Conservation (phyloP, 2,113 vertebrate genomes). For the Cheilinus undulatus region DNA sequence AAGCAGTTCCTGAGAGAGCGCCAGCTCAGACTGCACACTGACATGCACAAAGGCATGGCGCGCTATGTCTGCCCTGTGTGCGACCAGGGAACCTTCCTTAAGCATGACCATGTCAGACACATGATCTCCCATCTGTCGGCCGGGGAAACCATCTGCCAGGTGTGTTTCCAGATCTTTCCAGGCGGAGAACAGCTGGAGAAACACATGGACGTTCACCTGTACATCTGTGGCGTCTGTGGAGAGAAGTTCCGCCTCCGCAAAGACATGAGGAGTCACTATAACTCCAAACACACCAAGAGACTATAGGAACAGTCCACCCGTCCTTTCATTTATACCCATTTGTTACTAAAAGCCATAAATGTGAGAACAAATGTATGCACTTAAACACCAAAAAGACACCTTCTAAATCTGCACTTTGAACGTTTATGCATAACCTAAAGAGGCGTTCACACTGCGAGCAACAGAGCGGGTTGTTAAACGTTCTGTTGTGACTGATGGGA, state of each 20-base stretch:
- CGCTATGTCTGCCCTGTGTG: slow-evolving; percentile 98
- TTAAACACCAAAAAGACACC: slow-evolving; percentile 76
- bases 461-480: background rate
- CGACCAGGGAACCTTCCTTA: slow-evolving; percentile 98
- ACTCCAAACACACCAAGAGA: slow-evolving; percentile 96
- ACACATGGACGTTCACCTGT: slow-evolving; percentile 98
- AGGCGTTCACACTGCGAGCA: slow-evolving; percentile 34
- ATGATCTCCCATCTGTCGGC: slow-evolving; percentile 98
- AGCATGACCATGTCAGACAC: slow-evolving; percentile 98
- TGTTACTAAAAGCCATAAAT: slow-evolving; percentile 79
- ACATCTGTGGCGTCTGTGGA: slow-evolving; percentile 97
- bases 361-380: slow-evolving; percentile 81
- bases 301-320: slow-evolving; percentile 58
- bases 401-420: slow-evolving; percentile 79
- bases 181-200: slow-evolving; percentile 94
- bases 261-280: slow-evolving; percentile 99
- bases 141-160: slow-evolving; percentile 98
- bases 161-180: slow-evolving; percentile 99
- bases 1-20: slow-evolving; percentile 98
- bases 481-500: background rate
- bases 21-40: slow-evolving; percentile 96
- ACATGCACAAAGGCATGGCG: slow-evolving; percentile 99
- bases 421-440: slow-evolving; percentile 63
- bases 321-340: slow-evolving; percentile 3
- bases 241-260: slow-evolving; percentile 99